Evolutionary conservation across 1,140 invertebrate species (phyloP), one percentile per base, ranked within the genome.

Genomic region (Copidosoma floridanum): DNA sequence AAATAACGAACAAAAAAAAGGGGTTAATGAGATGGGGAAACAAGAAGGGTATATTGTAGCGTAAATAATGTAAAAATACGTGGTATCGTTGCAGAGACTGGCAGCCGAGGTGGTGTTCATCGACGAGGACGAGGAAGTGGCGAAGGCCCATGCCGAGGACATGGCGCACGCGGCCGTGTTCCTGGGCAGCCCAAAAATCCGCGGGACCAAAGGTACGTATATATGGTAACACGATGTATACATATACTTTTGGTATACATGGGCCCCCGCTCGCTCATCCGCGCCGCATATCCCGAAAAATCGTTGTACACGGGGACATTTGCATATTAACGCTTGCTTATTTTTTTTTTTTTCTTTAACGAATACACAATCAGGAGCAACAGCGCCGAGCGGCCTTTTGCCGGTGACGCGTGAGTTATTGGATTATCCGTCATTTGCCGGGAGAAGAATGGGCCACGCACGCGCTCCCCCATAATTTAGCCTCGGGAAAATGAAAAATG

Each of bases 81-180:
- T 12, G 29, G 29, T 6, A 12, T 18, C n/a, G 40, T 65, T 61
- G 57, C 68, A 85, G 83, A 77, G 81, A 54, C 75, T 87, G 38
- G 83, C 81, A 21, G 80, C 76, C 20, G 85, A 86, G 68, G 63
- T 88, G 51, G 79, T 83, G 53, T 71, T 88, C 37, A 78, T 85
- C 53, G 86, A 88, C 72, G 71, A 75, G 32, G 75, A 77, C 48
- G 80, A 78, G 51, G 82, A 85, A 59, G 82, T 85, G 54, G 76
- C 86, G 18, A 79, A 82, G 61, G 86, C 85, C 46, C 85, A 88
- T 71, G 80, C 84, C 73, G 77, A 83, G 74, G 83, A 85, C 69
- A 72, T 85, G 50, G 78, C 82, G 56, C 86, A 87, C 67, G 85
- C 83, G 23, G 77, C 83, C 5, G 79, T 82, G 18, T 87, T 85